phyloP scores from a whole-genome alignment of 2,113 vertebrate genomes.

The Pteropus alecto region DNA sequence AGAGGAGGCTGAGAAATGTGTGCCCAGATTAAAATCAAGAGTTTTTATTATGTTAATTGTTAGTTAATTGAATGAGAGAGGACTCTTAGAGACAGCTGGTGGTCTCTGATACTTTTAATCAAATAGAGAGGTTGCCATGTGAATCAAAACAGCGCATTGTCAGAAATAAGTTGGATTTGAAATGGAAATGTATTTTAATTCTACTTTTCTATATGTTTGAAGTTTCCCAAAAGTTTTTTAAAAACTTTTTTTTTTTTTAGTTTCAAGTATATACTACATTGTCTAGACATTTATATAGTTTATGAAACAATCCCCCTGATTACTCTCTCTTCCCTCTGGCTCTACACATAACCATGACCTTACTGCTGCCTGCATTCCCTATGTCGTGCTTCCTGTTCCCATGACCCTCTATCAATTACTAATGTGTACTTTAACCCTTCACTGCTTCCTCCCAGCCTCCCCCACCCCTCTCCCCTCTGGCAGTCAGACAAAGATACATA shows the following conservation, averaged over 20 bases:
- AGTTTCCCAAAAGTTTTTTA: not conserved
- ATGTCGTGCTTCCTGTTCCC: too few relatives aligned
- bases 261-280: too few relatives aligned
- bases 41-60: not conserved
- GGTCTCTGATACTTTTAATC: not conserved
- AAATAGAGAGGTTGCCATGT: not conserved
- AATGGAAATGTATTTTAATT: slow-evolving; percentile 23
- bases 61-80: not conserved
- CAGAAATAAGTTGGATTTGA: not conserved
- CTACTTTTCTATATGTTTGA: not conserved
- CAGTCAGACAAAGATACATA: too few relatives aligned
- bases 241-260: not conserved
- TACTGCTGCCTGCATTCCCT: too few relatives aligned
- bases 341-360: too few relatives aligned
- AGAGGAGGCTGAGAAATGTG: not conserved
- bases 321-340: too few relatives aligned
- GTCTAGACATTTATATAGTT: too few relatives aligned
- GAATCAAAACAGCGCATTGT: not conserved
- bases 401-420: too few relatives aligned
- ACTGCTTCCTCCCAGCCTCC: too few relatives aligned
- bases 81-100: not conserved
- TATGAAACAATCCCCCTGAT: too few relatives aligned
- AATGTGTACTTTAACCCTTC: too few relatives aligned
- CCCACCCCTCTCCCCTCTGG: too few relatives aligned
- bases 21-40: not conserved